Evolutionary conservation across 2,888 invertebrate genomes (phyloP).

Genomic region (Zaprionus lineosus): DNA sequence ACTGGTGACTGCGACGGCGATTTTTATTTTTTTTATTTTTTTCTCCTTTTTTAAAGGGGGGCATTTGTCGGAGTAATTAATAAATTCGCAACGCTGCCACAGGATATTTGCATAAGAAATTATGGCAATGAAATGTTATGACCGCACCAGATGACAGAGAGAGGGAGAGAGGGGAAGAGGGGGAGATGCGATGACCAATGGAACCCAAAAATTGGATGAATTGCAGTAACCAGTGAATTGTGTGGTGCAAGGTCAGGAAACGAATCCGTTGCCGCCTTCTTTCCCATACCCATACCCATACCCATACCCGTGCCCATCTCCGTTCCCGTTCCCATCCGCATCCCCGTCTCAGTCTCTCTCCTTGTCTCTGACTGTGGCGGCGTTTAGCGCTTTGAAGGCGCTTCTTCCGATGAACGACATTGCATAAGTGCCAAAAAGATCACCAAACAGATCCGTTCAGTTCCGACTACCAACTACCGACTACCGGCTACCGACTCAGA

Average conservation of each 20-base stretch:
- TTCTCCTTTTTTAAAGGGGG: conserved; percentile 8
- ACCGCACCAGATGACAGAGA: conserved; percentile 71
- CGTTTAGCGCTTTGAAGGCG: conserved; percentile 31
- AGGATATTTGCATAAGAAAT: conserved; percentile 81
- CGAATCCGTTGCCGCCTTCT: not conserved
- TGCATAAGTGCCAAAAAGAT: conserved; percentile 22
- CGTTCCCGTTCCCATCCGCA: too few species aligned
- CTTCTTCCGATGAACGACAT: conserved; percentile 34
- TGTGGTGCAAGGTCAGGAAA: conserved; percentile 31
- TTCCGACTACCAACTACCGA: too few species aligned
- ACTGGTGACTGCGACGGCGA: not conserved
- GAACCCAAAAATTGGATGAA: conserved; percentile 7
- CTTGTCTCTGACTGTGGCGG: conserved; percentile 23
- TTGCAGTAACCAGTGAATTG: conserved; percentile 16
- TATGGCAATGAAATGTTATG: conserved; percentile 81
- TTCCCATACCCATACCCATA: too few species aligned
- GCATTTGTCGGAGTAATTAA: conserved; percentile 74
- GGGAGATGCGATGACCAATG: conserved; percentile 47
- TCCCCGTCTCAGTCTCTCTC: too few species aligned
- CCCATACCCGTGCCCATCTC: too few species aligned
- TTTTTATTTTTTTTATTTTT: not conserved
- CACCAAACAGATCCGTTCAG: not conserved
- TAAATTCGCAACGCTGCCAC: conserved; percentile 78
- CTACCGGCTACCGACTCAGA: too few species aligned
- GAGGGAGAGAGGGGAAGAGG: too few species aligned